These are phyloP conservation scores for Callinectes sapidus DNA, from an alignment of 2,888 invertebrate species.

Conservation along the genomic window DNA sequence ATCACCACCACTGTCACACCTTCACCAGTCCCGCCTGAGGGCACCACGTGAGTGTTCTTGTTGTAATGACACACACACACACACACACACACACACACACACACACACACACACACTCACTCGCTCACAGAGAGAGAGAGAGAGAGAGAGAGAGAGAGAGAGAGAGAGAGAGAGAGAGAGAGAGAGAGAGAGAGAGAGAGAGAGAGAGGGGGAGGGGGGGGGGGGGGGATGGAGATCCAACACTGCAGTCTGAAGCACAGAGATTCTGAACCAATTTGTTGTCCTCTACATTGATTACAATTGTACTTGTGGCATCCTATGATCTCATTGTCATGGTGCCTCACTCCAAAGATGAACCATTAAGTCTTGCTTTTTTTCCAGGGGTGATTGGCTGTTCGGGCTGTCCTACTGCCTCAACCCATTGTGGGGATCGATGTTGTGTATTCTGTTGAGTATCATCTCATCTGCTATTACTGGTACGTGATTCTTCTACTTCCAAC, in stretches of 20 bases:
- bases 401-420: conserved; percentile 71
- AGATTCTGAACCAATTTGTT: too few species aligned
- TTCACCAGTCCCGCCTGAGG: neutral
- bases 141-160: too few species aligned
- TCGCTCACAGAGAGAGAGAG: too few species aligned
- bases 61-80: neutral
- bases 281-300: too few species aligned
- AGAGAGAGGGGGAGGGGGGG: too few species aligned
- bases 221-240: too few species aligned
- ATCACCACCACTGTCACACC: conserved; percentile 27
- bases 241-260: too few species aligned
- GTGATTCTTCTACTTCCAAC: neutral
- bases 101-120: neutral
- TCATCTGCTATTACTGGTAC: conserved; percentile 56
- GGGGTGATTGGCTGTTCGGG: conserved; percentile 40
- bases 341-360: neutral
- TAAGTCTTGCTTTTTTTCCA: neutral
- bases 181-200: too few species aligned
- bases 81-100: conserved; percentile 1
- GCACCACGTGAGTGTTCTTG: neutral
- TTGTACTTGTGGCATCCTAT: too few species aligned
- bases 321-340: too few species aligned
- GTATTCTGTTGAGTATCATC: conserved; percentile 46
- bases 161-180: too few species aligned
- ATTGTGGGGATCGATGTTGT: conserved; percentile 61